Base-by-base conservation (phyloP, 1,140 invertebrate genomes). In the Hypsibius dujardini region DNA sequence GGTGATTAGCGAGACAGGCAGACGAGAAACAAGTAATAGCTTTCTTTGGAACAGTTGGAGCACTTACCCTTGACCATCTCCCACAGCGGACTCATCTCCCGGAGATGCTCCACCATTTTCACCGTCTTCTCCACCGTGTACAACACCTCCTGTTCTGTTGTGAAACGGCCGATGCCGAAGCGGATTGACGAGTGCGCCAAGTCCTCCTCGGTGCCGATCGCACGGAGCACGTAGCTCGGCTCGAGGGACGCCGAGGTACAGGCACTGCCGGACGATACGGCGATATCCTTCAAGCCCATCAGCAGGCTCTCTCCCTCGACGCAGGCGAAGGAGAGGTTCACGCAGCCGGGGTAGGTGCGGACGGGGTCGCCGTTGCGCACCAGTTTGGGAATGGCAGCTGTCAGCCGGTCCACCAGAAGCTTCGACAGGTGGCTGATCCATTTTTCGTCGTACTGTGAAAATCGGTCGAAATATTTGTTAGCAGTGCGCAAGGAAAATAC, bases 11-110 rank as follows among this genome's bases (percentile, higher is more conserved):
- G n/a, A n/a, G n/a, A n/a, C n/a, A n/a, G n/a, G n/a, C n/a, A n/a
- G n/a, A n/a, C n/a, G n/a, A n/a, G n/a, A n/a, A n/a, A n/a, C n/a
- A n/a, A n/a, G n/a, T n/a, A n/a, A n/a, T n/a, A n/a, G n/a, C n/a
- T n/a, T n/a, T n/a, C n/a, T n/a, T n/a, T n/a, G n/a, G n/a, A n/a
- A n/a, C n/a, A n/a, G n/a, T n/a, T n/a, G n/a, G n/a, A 56, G 7
- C 50, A 7, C 7, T 7, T 67, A 67, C 62, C 62, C 81, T 97
- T 88, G 14, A 96, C 87, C 95, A 99, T 98, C 80, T 99, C 95
- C 95, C 95, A 99, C 0, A 99, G 81, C 2, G 95, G 95, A 79
- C 92, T 96, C 92, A 99, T 96, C 79, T 96, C 93, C 74, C 95
- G 83, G 50, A 99, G 84, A 73, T 89, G 82, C 74, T 86, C 86